Evolutionary conservation across 2,113 vertebrate genomes (phyloP), one percentile per base, ranked within the genome.

Genomic region (Cromileptes altivelis): DNA sequence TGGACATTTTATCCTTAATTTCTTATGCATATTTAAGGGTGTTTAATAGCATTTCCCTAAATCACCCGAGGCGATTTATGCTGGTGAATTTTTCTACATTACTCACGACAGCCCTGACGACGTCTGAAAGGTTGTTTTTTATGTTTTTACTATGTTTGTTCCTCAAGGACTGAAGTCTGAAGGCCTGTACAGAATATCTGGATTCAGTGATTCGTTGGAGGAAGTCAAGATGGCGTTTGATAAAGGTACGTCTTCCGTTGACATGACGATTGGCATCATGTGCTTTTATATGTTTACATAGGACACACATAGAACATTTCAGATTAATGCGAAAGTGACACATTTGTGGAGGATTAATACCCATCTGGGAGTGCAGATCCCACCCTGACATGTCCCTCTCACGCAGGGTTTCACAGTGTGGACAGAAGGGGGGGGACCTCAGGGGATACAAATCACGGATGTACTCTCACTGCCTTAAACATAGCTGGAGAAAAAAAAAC

Each of bases 161-260:
- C 55, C 73, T 85, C n/a, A 70, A 94, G 94, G 94, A 73, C 85
- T 94, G 47, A 94, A 80, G 70, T 94, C 94, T 25, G 94, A 94
- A 52, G 94, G 94, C 53, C 92, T 94, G 65, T 94, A 94, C 89
- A 94, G 94, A 83, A 85, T 94, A 85, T 94, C 94, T n/a, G 94
- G 94, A 85, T 94, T 94, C 69, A 94, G 85, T 4, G 94, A 94
- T 67, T 94, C 91, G 0, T 91, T 94, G 37, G 94, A 94, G 45
- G 94, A 94, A 78, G 94, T 94, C 82, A 94, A 94, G 80, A 85
- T 40, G 72, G 86, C 92, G 0, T 94, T 94, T 80, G 94, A 94
- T 82, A 94, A 92, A 94, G 94, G 94, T 92, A 14, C 2, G 84
- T 64, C 1, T 60, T 25, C 18, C 40, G 70, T 89, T 74, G 15